Evolutionary conservation across 2,888 invertebrate genomes (phyloP).

Genomic region (Falcaria lacertinaria): DNA sequence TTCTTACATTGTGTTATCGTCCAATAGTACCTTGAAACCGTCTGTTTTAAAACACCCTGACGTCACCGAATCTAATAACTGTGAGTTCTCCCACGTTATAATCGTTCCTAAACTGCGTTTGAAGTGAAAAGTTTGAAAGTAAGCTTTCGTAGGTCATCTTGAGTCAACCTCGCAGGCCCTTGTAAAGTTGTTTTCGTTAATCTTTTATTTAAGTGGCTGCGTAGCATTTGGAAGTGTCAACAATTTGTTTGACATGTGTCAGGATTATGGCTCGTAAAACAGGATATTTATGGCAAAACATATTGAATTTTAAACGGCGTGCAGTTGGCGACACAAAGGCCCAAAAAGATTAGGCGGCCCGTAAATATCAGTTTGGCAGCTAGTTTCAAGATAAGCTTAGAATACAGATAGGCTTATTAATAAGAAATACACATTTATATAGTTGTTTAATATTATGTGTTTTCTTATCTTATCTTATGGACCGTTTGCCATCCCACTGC

Average conservation of each 20-base stretch:
- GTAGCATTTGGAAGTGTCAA: slow-evolving; percentile 55
- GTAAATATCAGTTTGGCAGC: slow-evolving; percentile 21
- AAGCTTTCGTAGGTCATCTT: neutral
- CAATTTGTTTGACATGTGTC: slow-evolving; percentile 72
- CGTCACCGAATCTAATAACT: too few species aligned
- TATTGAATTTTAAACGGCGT: slow-evolving; percentile 59
- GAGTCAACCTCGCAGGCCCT: neutral
- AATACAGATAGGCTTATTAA: slow-evolving; percentile 9
- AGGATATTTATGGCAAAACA: slow-evolving; percentile 57
- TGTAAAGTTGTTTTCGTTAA: slow-evolving; percentile 13
- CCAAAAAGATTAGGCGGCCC: slow-evolving; percentile 17
- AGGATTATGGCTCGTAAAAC: slow-evolving; percentile 56
- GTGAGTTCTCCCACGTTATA: neutral
- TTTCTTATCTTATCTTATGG: too few species aligned
- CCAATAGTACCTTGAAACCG: too few species aligned
- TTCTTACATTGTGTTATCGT: too few species aligned
- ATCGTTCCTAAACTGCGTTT: neutral
- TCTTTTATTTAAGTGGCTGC: slow-evolving; percentile 50
- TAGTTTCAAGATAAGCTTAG: slow-evolving; percentile 16
- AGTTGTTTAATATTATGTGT: too few species aligned
- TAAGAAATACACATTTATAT: too few species aligned
- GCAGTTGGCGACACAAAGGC: slow-evolving; percentile 22
- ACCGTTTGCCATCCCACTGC: too few species aligned
- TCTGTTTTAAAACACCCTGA: too few species aligned
- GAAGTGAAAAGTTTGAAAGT: neutral